These are phyloP conservation scores for Cheilinus undulatus DNA, from an alignment of 2,113 vertebrate species.

Conservation along the genomic window DNA sequence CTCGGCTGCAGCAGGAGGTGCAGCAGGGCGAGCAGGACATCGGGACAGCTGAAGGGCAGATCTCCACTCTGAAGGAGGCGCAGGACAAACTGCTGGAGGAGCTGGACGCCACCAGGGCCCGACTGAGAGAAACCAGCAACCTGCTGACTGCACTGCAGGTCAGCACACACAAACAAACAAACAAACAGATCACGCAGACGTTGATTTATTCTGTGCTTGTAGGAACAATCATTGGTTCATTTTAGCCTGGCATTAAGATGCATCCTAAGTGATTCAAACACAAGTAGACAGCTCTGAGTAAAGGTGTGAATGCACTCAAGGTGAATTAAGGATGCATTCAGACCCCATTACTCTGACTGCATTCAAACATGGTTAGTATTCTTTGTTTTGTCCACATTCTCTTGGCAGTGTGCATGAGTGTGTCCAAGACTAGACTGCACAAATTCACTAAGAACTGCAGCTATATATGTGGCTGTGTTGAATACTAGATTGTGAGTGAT, in stretches of 20 bases:
- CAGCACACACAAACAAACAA: conserved; percentile 9
- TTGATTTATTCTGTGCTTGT: no score
- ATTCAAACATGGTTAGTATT: neutral
- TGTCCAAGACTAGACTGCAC: no score
- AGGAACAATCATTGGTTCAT: neutral
- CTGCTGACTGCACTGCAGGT: conserved; percentile 94
- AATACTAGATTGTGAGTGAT: no score
- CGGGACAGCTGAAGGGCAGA: conserved; percentile 90
- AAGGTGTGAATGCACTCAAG: neutral
- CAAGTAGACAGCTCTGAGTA: neutral
- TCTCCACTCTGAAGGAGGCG: conserved; percentile 92
- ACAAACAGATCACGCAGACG: no score
- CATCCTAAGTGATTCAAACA: neutral
- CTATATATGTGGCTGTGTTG: no score
- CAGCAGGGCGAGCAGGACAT: conserved; percentile 91
- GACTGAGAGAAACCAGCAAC: conserved; percentile 93
- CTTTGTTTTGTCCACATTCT: neutral
- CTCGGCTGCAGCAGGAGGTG: conserved; percentile 89
- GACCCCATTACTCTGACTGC: neutral
- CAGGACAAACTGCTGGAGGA: conserved; percentile 95
- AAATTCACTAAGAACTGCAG: no score
- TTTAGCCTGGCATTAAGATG: neutral
- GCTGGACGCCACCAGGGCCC: conserved; percentile 90
- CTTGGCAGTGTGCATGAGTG: neutral
- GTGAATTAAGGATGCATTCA: neutral